phyloP scores from a whole-genome alignment of 2,113 vertebrate species.

The Sorex fumeus region DNA sequence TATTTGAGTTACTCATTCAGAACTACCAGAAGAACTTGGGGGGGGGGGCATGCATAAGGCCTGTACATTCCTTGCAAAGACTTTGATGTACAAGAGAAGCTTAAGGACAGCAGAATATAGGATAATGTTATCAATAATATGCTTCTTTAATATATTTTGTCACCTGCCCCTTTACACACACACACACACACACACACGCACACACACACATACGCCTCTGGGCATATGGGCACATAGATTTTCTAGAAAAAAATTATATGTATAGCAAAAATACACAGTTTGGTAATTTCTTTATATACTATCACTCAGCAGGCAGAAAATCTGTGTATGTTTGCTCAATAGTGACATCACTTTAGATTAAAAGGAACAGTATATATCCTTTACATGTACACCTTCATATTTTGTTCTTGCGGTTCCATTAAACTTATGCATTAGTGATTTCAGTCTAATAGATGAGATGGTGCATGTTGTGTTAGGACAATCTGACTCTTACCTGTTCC shows the following conservation, averaged over 20 bases:
- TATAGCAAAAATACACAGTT: not conserved
- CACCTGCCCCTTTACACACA: no score
- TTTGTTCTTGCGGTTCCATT: not conserved
- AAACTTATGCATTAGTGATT: not conserved
- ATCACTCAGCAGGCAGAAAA: not conserved
- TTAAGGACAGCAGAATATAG: not conserved
- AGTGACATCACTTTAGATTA: rapidly evolving
- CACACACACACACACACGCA: no score
- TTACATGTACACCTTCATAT: not conserved
- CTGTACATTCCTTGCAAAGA: rapidly evolving
- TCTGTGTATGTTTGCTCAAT: not conserved
- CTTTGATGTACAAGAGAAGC: not conserved
- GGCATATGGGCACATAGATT: no score
- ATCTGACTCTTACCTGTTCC: no score
- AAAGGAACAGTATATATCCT: no score
- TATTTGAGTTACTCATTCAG: not conserved
- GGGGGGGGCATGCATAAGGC: not conserved
- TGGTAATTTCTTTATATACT: not conserved
- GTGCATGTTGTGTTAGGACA: no score
- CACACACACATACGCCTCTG: no score
- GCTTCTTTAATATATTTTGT: no score
- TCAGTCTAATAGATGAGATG: no score
- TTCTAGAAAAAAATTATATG: not conserved
- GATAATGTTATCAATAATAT: not conserved
- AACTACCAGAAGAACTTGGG: not conserved